These are phyloP conservation scores for Lycaena phlaeas DNA, from an alignment of 2,888 invertebrate species.

Conservation along the genomic window DNA sequence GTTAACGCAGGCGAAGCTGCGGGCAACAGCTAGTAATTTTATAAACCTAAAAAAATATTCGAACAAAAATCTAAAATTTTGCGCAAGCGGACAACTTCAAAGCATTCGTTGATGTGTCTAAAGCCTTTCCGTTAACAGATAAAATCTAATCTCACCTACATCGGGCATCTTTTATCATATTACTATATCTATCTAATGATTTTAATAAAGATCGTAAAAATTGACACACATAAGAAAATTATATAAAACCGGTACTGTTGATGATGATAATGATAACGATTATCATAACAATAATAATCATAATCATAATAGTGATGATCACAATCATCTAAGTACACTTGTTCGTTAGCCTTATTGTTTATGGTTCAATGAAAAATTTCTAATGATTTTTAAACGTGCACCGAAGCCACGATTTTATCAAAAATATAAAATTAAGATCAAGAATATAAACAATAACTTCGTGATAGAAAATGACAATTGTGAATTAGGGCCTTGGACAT, in stretches of 20 bases:
- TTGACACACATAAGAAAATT: no score
- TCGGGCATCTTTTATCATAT: not conserved
- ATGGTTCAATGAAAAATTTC: not conserved
- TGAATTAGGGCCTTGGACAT: no score
- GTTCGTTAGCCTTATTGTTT: not conserved
- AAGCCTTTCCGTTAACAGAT: not conserved
- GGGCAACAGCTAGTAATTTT: no score
- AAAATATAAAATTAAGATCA: conserved; percentile 5
- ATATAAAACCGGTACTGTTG: no score
- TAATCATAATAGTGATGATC: no score
- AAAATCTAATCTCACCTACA: not conserved
- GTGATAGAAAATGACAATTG: conserved; percentile 8
- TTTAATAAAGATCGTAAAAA: not conserved
- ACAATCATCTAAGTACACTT: no score
- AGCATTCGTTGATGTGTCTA: not conserved
- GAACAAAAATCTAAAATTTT: no score
- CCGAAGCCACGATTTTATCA: not conserved
- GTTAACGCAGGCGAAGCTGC: no score
- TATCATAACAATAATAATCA: no score
- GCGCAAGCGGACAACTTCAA: no score
- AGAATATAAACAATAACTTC: conserved; percentile 1
- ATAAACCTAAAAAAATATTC: no score
- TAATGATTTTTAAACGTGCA: not conserved
- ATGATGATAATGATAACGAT: not conserved
- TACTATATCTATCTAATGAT: not conserved